Base-by-base conservation (phyloP, 2,797 vertebrate species). In the Salarias fasciatus region DNA sequence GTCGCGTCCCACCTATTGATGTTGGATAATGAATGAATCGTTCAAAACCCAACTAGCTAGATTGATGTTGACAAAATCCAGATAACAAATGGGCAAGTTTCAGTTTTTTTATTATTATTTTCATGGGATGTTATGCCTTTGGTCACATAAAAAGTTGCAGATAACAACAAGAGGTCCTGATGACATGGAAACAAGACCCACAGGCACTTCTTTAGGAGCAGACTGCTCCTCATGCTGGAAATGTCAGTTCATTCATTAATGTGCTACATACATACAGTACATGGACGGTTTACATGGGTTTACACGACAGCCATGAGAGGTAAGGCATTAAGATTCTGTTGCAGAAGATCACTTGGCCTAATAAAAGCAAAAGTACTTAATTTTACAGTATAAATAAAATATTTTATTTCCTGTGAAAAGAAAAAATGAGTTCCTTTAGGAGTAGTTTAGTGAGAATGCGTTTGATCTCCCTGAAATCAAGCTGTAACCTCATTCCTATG, bases 121-220 rank as follows among this genome's bases (percentile, higher is more conserved):
- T 24, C 24, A 78, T 52, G 6, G 35, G 18, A 57, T 44, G 67
- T 80, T 72, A 83, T 30, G 35, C 63, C 44, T 72, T 46, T 76
- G 38, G 40, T 45, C 49, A 73, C 63, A 74, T 56, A 75, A 75
- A 71, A 77, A 75, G 53, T 72, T 28, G 29, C 35, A 75, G 59
- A 60, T 67, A 69, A 65, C 50, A 36, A 62, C 37, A 42, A 62
- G 18, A 63, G 50, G 71, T 84, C 80, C 74, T 69, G 58, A 77
- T 76, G 65, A 80, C 54, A 65, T 56, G 37, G 61, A 69, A 67
- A 53, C 55, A 75, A 76, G 65, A 80, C 84, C 68, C 11, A 84
- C 83, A 92, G 92, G 91, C 91, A 93, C 90, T 91, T 92, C 57
- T 85, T 69, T 30, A 11, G 2, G 45, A 82, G 79, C 45, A 48